phyloP scores from a whole-genome alignment of 2,797 vertebrate genomes.

The Thaleichthys pacificus region DNA sequence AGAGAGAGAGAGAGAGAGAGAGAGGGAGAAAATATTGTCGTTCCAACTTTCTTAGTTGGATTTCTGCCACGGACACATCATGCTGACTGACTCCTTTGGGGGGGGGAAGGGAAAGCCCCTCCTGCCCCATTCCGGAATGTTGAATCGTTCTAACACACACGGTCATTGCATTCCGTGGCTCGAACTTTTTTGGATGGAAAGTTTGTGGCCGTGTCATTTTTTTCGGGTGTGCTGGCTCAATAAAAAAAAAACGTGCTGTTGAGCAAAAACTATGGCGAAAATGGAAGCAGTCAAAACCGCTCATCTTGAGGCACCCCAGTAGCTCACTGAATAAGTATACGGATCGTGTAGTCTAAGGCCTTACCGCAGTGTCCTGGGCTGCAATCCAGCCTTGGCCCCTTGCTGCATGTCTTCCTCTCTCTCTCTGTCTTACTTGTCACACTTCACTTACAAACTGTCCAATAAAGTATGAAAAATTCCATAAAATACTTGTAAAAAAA shows the following conservation, averaged over 20 bases:
- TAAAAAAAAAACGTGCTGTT: too few species aligned
- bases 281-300: too few species aligned
- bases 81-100: constrained; percentile 2
- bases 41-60: constrained; percentile 53
- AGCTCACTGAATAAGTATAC: too few species aligned
- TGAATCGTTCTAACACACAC: neutral
- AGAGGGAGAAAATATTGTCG: neutral
- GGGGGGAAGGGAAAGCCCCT: neutral
- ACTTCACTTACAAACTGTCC: too few species aligned
- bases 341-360: too few species aligned
- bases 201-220: neutral
- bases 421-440: neutral
- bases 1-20: neutral
- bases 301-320: too few species aligned
- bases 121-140: neutral
- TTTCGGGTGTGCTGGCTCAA: too few species aligned
- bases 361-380: too few species aligned
- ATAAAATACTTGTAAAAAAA: constrained; percentile 1
- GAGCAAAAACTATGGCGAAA: too few species aligned
- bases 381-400: too few species aligned
- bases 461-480: neutral
- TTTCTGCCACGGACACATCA: constrained; percentile 4
- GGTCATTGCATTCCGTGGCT: neutral
- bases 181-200: neutral
- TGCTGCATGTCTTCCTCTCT: neutral